Evolutionary conservation across 2,888 invertebrate species (phyloP).

Genomic region (Dryobotodes eremita): DNA sequence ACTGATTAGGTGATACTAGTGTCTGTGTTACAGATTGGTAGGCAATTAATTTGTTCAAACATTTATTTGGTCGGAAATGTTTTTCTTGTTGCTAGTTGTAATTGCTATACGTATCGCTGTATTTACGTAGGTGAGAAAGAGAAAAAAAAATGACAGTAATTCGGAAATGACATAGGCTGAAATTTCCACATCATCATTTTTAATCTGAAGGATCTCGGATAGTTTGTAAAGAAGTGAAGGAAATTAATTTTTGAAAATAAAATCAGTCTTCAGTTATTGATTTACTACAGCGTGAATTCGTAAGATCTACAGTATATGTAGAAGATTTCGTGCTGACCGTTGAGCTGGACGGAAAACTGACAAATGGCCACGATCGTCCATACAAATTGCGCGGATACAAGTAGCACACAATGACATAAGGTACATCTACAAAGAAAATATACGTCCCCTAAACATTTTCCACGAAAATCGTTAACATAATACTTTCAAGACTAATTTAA

Average conservation of each 20-base stretch:
- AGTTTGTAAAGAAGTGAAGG: neutral
- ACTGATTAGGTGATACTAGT: slow-evolving; percentile 16
- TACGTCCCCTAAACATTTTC: neutral
- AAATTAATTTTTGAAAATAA: neutral
- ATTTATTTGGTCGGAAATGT: neutral
- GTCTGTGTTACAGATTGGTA: slow-evolving; percentile 8
- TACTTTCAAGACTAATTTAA: slow-evolving; percentile 40
- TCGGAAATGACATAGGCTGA: neutral
- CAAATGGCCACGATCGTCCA: slow-evolving; percentile 2
- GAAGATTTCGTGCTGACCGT: slow-evolving; percentile 1
- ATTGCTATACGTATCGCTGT: neutral
- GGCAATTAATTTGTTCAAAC: slow-evolving; percentile 9
- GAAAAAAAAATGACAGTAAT: too few relatives aligned
- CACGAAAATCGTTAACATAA: slow-evolving; percentile 25
- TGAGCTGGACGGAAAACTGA: slow-evolving; percentile 9
- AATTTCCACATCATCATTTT: neutral
- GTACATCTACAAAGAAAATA: slow-evolving; percentile 16
- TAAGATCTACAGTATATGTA: neutral
- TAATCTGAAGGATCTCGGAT: neutral
- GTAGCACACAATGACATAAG: slow-evolving; percentile 4
- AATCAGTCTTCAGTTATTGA: neutral
- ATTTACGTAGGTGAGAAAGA: neutral
- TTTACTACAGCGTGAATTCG: neutral
- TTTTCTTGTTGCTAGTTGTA: neutral
- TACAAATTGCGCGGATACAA: slow-evolving; percentile 25